Base-by-base conservation (phyloP, 2,797 vertebrate genomes). In the Periophthalmus magnuspinnatus region DNA sequence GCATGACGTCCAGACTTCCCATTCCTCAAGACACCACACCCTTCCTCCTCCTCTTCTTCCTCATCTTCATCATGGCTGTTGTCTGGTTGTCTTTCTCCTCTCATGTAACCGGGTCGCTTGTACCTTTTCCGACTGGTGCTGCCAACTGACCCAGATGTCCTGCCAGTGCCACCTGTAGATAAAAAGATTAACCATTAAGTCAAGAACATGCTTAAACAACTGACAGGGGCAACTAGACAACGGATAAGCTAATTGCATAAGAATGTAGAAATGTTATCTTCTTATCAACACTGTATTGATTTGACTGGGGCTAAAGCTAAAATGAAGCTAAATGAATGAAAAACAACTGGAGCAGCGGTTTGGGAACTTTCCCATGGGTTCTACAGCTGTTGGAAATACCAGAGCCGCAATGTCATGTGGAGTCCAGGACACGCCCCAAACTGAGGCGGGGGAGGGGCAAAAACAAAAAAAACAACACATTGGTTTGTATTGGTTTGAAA, bases 61-160 rank as follows among this genome's bases (percentile, higher is more conserved):
- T 84, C 72, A 6, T 78, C 79, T 9, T 82, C 78, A 69, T 84
- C 78, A 52, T 73, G 22, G 67, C 62, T 22, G 71, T 84, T 73
- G 64, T 81, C 67, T 67, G 82, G 79, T 74, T 74, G 78, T 5
- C 64, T 79, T 50, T 93, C 83, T 33, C 83, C 81, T 80, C 94
- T 93, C 95, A 95, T 88, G 86, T 95, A 95, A 47, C 94, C 95
- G 0, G 94, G 95, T 74, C 91, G 91, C 78, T 81, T 90, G 71
- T 92, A 85, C 73, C 91, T 93, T 89, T 92, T 94, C 72, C n/a
- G 79, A 55, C 78, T 70, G 52, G 75, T 78, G 13, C 47, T 81
- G 2, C 71, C 82, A 52, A 81, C 82, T 62, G 88, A 61, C 65
- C 67, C 83, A 5, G 88, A 80, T 48, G 86, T 88, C 75, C 71